These are phyloP conservation scores for Alentia gelatinosa DNA, from an alignment of 2,888 invertebrate species.

Conservation along the genomic window DNA sequence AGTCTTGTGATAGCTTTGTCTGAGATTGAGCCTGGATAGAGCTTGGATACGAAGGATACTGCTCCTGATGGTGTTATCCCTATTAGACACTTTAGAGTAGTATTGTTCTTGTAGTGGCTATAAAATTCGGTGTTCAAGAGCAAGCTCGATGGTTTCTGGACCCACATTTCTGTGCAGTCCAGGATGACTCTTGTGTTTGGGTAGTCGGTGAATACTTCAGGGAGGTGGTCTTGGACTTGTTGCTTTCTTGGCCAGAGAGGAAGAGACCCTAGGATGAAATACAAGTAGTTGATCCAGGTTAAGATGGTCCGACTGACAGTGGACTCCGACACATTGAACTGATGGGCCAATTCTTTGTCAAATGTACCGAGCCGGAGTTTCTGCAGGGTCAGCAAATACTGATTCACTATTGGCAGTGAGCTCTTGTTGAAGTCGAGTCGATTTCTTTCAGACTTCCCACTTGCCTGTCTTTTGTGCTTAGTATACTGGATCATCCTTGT, in stretches of 20 bases:
- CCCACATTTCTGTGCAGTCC: slow-evolving; percentile 66
- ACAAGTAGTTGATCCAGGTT: slow-evolving; percentile 21
- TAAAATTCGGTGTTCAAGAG: slow-evolving; percentile 58
- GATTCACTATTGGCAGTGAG: neutral
- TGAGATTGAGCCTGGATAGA: slow-evolving; percentile 62
- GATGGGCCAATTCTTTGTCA: neutral
- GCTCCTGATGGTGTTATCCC: slow-evolving; percentile 62
- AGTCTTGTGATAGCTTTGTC: slow-evolving; percentile 62
- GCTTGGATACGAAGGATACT: slow-evolving; percentile 62
- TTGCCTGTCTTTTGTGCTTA: no score
- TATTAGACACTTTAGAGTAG: slow-evolving; percentile 61
- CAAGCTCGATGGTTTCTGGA: slow-evolving; percentile 61
- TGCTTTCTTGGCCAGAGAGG: neutral
- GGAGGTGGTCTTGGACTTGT: slow-evolving; percentile 55
- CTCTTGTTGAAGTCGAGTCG: neutral
- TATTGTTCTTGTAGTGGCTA: slow-evolving; percentile 61
- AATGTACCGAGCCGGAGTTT: neutral
- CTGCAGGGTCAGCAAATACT: neutral
- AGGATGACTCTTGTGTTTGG: slow-evolving; percentile 62
- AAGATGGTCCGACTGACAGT: neutral
- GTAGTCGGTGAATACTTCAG: slow-evolving; percentile 59
- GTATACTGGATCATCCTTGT: no score
- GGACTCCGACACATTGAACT: neutral
- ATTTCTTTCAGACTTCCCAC: no score
- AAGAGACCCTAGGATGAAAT: neutral